Evolutionary conservation across 1,140 invertebrate genomes (phyloP).

Genomic region (Pseudoatta argentina): DNA sequence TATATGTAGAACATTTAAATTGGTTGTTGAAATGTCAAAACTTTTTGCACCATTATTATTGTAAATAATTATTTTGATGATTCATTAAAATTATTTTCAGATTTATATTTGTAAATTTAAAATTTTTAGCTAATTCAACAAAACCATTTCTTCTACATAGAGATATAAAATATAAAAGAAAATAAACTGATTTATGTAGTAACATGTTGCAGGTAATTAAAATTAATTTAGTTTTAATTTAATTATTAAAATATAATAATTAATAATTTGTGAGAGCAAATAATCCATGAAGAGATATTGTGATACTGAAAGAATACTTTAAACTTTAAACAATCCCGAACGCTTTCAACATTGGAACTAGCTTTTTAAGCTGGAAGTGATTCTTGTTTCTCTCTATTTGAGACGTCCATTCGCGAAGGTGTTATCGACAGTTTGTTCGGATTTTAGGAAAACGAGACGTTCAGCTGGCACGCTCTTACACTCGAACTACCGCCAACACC

Average conservation of each 20-base stretch:
- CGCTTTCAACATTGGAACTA: background rate
- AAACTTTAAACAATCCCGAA: background rate
- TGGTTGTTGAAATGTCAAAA: too few species aligned
- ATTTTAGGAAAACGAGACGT: slow-evolving; percentile 80
- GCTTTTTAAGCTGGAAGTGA: background rate
- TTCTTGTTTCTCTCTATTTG: background rate
- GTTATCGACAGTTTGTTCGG: background rate
- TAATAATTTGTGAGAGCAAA: background rate
- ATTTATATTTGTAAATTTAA: too few species aligned
- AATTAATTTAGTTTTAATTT: background rate
- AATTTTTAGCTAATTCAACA: too few species aligned
- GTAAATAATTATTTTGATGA: too few species aligned
- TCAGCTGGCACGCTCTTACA: slow-evolving; percentile 83
- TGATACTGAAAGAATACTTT: background rate
- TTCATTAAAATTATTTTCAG: too few species aligned
- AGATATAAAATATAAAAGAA: background rate
- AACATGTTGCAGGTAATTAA: background rate
- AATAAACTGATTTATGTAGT: background rate
- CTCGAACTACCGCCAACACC: slow-evolving; percentile 81
- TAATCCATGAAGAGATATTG: background rate
- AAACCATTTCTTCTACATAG: too few species aligned
- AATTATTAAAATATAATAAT: background rate
- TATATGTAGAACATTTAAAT: too few species aligned
- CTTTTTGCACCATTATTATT: too few species aligned
- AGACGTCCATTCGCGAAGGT: background rate